Percentiles rank a stretch among this genome's conserved stretches.
Conservation (phyloP, 2,113 vertebrate species). For the Dascyllus trimaculatus region DNA sequence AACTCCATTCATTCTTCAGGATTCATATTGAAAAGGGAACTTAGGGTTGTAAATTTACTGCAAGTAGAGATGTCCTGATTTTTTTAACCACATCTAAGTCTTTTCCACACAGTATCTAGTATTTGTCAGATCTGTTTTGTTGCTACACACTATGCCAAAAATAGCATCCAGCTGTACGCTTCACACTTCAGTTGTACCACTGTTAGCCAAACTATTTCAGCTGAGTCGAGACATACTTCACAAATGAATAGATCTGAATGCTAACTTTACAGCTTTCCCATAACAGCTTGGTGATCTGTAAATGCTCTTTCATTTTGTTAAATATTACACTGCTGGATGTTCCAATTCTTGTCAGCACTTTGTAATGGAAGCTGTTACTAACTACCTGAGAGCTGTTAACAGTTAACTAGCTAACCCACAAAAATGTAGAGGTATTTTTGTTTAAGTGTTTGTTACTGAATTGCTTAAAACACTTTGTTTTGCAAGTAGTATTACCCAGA, state of each 20-base stretch:
- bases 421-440: background rate
- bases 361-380: background rate
- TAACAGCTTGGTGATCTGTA: background rate
- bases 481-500: too few relatives aligned
- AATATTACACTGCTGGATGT: background rate
- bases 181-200: constrained; percentile 29
- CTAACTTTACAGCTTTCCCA: constrained; percentile 11
- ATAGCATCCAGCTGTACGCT: constrained; percentile 19
- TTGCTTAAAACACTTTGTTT: too few relatives aligned
- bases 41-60: background rate
- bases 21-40: background rate
- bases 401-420: background rate
- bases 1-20: background rate
- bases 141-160: background rate
- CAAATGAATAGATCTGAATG: constrained; percentile 28
- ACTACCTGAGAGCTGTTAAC: background rate
- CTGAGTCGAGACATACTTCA: constrained; percentile 3
- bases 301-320: background rate
- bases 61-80: background rate
- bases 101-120: background rate
- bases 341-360: background rate
- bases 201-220: constrained; percentile 14
- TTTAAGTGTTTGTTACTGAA: too few relatives aligned
- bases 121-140: constrained; percentile 4
- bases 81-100: background rate